Base-by-base conservation (phyloP, 2,113 vertebrate species). In the Cyanoliseus patagonus region DNA sequence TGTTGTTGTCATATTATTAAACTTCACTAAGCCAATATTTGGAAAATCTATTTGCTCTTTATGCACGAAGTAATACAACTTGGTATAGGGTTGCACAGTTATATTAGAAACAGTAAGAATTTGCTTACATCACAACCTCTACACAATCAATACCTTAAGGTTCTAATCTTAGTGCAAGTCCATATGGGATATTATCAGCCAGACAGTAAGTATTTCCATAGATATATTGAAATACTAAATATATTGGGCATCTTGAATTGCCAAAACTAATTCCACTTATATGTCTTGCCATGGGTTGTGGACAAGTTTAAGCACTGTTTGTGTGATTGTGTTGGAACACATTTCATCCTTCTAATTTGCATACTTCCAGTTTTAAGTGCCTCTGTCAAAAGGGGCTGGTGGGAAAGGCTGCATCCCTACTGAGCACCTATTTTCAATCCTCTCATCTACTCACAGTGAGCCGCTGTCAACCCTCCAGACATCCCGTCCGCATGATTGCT, bases 401-500 rank as follows among this genome's bases (percentile, higher is more conserved):
- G 46, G 64, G 68, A 94, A 90, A 95, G 79, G 88, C 69, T 30
- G 2, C 62, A 88, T 42, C 83, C 85, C 61, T 81, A 83, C 76
- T 81, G 63, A 92, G 82, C 66, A 83, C 75, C 83, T 80, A 46
- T 86, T 92, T 97, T 61, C 75, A 88, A 4, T 79, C 27, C 39
- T 77, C 59, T 83, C 75, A 83, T 88, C 76, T 81, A 59, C 39
- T 70, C 83, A 37, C 59, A 78, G 64, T 6, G 59, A 85, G 79
- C 51, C 92, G 51, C 88, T 90, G 93, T 90, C 83, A 94, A 33
- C 51, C 49, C 83, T 83, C 61, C 83, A 83, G 68, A 81, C 51
- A 86, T 74, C 88, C 66, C 64, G 81, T 83, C 55, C 62, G 31
- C 74, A 61, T 75, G 82, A 95, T 77, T 94, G 90, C 94, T 88